Base-by-base conservation (phyloP, 2,113 vertebrate species). In the Peromyscus polionotus region DNA sequence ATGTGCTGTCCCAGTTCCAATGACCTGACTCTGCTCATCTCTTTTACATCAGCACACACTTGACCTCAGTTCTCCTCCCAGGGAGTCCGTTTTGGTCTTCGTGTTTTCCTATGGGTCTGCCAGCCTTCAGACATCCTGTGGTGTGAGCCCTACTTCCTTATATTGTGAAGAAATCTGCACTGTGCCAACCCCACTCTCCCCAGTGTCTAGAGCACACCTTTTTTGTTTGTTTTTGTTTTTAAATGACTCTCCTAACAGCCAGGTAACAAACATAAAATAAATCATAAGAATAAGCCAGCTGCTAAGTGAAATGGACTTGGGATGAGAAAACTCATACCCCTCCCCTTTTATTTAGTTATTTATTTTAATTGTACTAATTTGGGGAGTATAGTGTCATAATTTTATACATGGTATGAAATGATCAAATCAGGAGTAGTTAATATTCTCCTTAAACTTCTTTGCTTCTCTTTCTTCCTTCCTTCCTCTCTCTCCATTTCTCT, bases 211-310 rank as follows among this genome's bases (percentile, higher is more conserved):
- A 61, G 51, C 8, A 2, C 9, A 39, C 16, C 10, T 8, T 59
- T 48, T 93, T 61, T 59, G 22, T 26, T 63, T 24, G 22, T 63
- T 63, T 24, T 63, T 59, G 4, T 59, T 31, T 87, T 36, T 33
- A 95, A 95, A 76, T 45, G 51, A 63, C 31, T 65, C 92, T 80
- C 65, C 97, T 93, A 97, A 88, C 94, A 98, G 91, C 91, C 91
- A 97, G 93, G 95, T 97, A 86, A 14, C 68, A 72, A 72, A 54
- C 42, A 28, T 39, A 81, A 59, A 98, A 96, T 96, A 61, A 72
- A 51, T 45, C 97, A 94, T 83, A 97, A 93, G 83, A 96, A 96
- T 98, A 97, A 97, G 91, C 88, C 90, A 93, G 91, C 97, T 95
- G 87, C 97, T 95, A 94, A 98, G 93, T 93, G 96, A 97, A 97